Percentiles rank a stretch among this genome's conserved stretches.
Evolutionary conservation across 2,888 invertebrate genomes (phyloP).

Genomic region (Phorcus lineatus): DNA sequence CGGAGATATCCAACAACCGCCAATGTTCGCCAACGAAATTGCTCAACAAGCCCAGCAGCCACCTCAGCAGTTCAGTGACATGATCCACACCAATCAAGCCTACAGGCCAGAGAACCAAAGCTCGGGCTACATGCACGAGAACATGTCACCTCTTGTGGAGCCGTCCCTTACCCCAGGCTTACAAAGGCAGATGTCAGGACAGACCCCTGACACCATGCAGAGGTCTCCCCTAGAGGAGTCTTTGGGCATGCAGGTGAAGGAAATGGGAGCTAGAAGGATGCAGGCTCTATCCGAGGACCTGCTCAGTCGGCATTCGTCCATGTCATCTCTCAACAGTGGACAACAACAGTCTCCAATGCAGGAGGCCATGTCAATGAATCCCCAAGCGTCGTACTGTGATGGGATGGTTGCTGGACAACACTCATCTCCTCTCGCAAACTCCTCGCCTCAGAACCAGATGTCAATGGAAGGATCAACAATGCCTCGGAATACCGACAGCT

Average conservation of each 20-base stretch:
- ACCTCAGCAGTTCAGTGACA: neutral
- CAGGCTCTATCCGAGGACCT: slow-evolving; percentile 26
- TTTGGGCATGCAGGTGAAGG: neutral
- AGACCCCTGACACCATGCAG: slow-evolving; percentile 25
- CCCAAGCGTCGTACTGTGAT: neutral
- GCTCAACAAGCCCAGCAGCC: slow-evolving; percentile 14
- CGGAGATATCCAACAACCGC: slow-evolving; percentile 1
- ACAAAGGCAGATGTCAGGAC: neutral
- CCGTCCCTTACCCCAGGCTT: neutral
- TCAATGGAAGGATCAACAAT: neutral
- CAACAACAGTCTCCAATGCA: slow-evolving; percentile 38
- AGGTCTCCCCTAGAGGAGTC: slow-evolving; percentile 10
- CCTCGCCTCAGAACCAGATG: slow-evolving; percentile 10
- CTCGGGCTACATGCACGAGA: neutral
- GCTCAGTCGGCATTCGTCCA: slow-evolving; percentile 25
- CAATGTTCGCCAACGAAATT: slow-evolving; percentile 7
- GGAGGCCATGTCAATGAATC: slow-evolving; percentile 25
- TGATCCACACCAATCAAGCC: neutral
- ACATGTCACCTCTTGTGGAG: neutral
- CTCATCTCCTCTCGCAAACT: slow-evolving; percentile 6
- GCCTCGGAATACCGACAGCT: slow-evolving; percentile 20
- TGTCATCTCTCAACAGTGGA: slow-evolving; percentile 29
- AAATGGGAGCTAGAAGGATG: slow-evolving; percentile 13
- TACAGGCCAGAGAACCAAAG: neutral
- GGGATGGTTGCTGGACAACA: slow-evolving; percentile 7